Percentiles rank a stretch among this genome's conserved stretches.
phyloP scores from a whole-genome alignment of 2,797 vertebrate species.

The Gallinago solitaria region DNA sequence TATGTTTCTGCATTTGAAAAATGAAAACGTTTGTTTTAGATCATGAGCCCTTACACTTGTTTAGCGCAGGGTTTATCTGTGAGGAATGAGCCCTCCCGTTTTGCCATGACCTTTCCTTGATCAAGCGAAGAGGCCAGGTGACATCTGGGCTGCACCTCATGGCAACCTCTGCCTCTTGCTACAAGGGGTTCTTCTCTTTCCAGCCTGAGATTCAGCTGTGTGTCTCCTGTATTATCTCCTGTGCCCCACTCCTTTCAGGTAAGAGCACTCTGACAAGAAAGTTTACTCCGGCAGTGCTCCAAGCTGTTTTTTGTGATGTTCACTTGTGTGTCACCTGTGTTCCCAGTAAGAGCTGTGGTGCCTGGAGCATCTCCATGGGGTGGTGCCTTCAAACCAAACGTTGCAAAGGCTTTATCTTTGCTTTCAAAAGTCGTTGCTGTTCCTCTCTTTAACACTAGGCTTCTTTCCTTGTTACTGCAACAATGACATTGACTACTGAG shows the following conservation, averaged over 20 bases:
- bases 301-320: background rate
- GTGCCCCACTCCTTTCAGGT: background rate
- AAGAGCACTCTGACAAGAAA: background rate
- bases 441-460: background rate
- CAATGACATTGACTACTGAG: background rate
- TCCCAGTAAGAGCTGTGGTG: background rate
- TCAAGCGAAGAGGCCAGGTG: background rate
- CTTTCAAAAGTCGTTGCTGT: background rate
- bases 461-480: background rate
- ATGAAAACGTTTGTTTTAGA: background rate
- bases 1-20: background rate
- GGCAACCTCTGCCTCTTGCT: background rate
- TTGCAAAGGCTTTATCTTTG: background rate
- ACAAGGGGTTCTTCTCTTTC: background rate
- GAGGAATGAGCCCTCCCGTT: background rate
- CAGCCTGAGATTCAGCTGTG: background rate
- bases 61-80: background rate
- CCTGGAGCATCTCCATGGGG: background rate
- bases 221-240: background rate
- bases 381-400: background rate
- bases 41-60: background rate
- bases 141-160: background rate
- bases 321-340: rapidly evolving
- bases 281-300: background rate
- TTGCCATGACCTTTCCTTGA: background rate